phyloP scores from a whole-genome alignment of 2,113 vertebrate species.

The Sphyrna mokarran region DNA sequence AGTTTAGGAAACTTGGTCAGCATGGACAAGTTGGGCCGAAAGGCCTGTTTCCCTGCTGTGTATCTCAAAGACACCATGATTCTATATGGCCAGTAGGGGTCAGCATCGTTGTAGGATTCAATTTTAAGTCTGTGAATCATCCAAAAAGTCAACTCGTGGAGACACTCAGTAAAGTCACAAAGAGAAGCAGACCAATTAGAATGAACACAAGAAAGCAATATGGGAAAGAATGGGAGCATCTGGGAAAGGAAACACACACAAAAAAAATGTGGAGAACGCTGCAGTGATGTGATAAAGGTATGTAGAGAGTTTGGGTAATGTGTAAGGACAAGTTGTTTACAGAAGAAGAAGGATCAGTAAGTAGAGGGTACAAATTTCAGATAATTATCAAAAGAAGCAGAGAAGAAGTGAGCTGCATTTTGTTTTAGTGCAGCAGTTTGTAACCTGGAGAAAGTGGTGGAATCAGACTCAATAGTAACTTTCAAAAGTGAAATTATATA shows the following conservation, averaged over 20 bases:
- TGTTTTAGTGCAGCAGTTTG: neutral
- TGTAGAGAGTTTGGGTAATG: neutral
- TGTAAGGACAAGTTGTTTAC: neutral
- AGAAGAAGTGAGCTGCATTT: neutral
- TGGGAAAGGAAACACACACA: neutral
- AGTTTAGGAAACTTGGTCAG: too few species aligned
- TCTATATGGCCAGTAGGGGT: neutral
- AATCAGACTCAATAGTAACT: neutral
- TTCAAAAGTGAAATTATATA: neutral
- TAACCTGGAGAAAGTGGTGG: neutral
- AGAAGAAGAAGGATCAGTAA: neutral
- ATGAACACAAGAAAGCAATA: neutral
- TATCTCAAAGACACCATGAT: too few species aligned
- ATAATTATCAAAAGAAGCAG: neutral
- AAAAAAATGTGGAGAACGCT: neutral
- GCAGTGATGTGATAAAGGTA: neutral
- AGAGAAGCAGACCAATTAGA: neutral
- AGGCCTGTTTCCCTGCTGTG: too few species aligned
- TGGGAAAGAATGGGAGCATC: neutral
- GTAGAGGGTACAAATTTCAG: neutral
- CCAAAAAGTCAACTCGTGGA: neutral
- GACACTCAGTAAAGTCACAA: neutral
- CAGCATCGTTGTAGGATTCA: neutral
- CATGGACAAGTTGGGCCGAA: too few species aligned
- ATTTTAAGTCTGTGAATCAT: neutral